Conservation (phyloP, 2,797 vertebrate genomes). For the Dendrocincla tyrannina region DNA sequence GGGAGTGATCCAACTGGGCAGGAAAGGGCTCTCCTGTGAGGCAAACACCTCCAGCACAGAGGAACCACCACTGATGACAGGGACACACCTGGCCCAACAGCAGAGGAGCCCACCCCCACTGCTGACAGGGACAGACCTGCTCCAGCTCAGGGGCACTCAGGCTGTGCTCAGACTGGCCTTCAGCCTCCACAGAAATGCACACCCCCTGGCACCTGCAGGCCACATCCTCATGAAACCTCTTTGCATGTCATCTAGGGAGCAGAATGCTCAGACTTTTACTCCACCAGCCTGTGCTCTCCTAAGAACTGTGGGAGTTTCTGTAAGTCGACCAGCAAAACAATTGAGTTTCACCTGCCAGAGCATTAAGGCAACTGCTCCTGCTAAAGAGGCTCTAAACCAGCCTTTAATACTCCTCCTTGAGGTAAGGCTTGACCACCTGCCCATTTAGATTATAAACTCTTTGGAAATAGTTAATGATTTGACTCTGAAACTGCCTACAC, state of each 20-base stretch:
- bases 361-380: not conserved
- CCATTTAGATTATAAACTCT: not conserved
- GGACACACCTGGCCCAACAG: too few relatives aligned
- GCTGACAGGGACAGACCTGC: not conserved
- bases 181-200: not conserved
- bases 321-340: not conserved
- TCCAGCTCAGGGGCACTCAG: not conserved
- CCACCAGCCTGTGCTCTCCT: not conserved
- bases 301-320: not conserved
- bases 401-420: not conserved
- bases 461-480: not conserved
- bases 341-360: not conserved
- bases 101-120: too few relatives aligned
- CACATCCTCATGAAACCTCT: not conserved
- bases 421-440: not conserved
- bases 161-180: not conserved
- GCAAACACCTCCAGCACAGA: not conserved
- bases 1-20: not conserved
- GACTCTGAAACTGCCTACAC: not conserved
- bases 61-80: not conserved
- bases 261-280: not conserved
- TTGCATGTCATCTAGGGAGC: not conserved
- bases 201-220: not conserved
- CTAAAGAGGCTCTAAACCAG: not conserved
- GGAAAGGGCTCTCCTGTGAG: not conserved